Conservation (phyloP, 30 jellyfish, hydroid and myxozoan species). For the Turritopsis rubra region DNA sequence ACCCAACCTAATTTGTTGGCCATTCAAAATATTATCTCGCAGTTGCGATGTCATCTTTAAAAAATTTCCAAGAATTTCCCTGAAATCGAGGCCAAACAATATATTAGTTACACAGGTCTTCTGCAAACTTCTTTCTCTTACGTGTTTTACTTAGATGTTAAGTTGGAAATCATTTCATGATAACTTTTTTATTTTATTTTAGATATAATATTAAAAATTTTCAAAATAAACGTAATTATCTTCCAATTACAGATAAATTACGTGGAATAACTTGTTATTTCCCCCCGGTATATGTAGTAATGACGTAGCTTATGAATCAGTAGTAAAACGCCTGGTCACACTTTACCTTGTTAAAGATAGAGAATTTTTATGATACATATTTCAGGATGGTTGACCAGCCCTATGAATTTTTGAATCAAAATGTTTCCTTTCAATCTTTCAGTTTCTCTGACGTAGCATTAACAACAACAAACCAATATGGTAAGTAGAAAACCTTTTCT, state of each 20-base stretch:
- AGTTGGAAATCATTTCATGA: too few relatives aligned
- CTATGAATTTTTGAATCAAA: background rate
- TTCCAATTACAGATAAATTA: too few relatives aligned
- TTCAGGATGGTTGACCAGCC: background rate
- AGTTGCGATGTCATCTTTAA: background rate
- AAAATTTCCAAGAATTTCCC: background rate
- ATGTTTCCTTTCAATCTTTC: constrained; percentile 9
- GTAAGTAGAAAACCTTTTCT: background rate
- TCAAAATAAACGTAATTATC: background rate
- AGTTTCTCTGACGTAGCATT: constrained; percentile 6
- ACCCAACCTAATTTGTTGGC: too few relatives aligned
- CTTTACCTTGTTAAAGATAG: background rate
- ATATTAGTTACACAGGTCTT: background rate
- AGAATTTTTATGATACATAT: background rate
- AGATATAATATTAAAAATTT: background rate
- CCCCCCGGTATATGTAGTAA: background rate
- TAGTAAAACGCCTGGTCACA: too few relatives aligned
- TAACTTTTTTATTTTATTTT: background rate
- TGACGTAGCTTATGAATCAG: background rate
- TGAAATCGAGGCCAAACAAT: background rate
- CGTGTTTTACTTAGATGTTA: too few relatives aligned
- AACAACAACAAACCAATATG: constrained; percentile 14
- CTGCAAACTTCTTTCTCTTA: background rate
- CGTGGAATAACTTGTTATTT: background rate
- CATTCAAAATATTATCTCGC: background rate